phyloP scores from a whole-genome alignment of 2,113 vertebrate genomes.

The Pristiophorus japonicus region DNA sequence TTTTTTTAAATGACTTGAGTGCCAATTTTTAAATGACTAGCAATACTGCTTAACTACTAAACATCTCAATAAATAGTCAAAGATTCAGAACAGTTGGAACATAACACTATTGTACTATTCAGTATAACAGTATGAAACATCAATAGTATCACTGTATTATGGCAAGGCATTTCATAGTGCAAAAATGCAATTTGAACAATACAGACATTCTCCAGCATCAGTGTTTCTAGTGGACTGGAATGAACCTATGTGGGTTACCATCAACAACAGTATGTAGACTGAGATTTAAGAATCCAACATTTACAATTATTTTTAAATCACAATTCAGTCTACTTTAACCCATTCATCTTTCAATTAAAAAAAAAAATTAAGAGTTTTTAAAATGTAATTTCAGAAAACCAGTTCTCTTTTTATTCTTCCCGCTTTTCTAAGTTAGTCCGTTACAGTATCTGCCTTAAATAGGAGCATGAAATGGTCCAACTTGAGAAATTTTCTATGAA shows the following conservation, averaged over 20 bases:
- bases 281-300: constrained; percentile 5
- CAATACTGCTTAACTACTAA: background rate
- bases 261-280: background rate
- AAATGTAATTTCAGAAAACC: background rate
- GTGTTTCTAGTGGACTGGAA: background rate
- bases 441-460: background rate
- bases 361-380: too few relatives aligned
- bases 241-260: background rate
- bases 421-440: background rate
- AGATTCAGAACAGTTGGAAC: background rate
- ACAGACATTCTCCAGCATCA: background rate
- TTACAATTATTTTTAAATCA: background rate
- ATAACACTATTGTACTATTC: background rate
- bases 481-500: background rate
- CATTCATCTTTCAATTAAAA: background rate
- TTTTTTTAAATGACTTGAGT: background rate
- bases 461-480: background rate
- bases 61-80: background rate
- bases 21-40: background rate
- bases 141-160: constrained; percentile 14
- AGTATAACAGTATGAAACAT: constrained; percentile 8
- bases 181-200: constrained; percentile 32
- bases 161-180: background rate
- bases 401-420: background rate
- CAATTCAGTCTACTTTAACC: background rate